Percentiles rank a stretch among this genome's conserved stretches.
phyloP scores from a whole-genome alignment of 2,888 invertebrate genomes.

The Vesta saturnalis region DNA sequence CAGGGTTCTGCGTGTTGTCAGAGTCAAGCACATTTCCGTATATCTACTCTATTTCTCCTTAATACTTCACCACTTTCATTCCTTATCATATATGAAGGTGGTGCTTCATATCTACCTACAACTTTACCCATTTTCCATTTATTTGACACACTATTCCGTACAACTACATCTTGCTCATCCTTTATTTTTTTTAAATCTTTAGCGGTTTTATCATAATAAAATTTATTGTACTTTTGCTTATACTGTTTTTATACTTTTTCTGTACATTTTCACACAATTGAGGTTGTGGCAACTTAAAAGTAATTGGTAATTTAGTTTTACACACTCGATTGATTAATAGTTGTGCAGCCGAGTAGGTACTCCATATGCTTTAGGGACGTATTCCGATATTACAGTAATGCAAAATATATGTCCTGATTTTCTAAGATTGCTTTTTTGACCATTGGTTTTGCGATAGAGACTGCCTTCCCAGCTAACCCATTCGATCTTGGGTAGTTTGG shows the following conservation, averaged over 20 bases:
- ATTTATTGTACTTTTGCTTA: not conserved
- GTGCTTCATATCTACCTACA: too few relatives aligned
- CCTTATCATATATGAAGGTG: not conserved
- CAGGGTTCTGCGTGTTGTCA: too few relatives aligned
- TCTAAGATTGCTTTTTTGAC: too few relatives aligned
- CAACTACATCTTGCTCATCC: not conserved
- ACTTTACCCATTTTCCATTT: not conserved
- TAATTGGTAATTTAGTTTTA: not conserved
- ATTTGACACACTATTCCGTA: not conserved
- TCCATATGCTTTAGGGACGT: not conserved
- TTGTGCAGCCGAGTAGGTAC: not conserved
- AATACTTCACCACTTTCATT: not conserved
- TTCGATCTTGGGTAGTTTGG: conserved; percentile 32
- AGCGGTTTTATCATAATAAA: conserved; percentile 4
- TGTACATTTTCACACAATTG: not conserved
- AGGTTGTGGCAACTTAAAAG: not conserved
- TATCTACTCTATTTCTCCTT: not conserved
- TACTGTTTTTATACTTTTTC: not conserved
- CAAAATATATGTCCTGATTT: not conserved
- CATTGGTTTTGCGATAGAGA: not conserved
- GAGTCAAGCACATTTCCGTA: too few relatives aligned
- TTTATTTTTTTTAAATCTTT: not conserved
- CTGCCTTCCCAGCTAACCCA: conserved; percentile 33
- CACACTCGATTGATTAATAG: not conserved
- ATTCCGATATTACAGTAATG: not conserved